Evolutionary conservation across 2,797 vertebrate genomes (phyloP), one percentile per base, ranked within the genome.

Genomic region (Epinephelus malabaricus): DNA sequence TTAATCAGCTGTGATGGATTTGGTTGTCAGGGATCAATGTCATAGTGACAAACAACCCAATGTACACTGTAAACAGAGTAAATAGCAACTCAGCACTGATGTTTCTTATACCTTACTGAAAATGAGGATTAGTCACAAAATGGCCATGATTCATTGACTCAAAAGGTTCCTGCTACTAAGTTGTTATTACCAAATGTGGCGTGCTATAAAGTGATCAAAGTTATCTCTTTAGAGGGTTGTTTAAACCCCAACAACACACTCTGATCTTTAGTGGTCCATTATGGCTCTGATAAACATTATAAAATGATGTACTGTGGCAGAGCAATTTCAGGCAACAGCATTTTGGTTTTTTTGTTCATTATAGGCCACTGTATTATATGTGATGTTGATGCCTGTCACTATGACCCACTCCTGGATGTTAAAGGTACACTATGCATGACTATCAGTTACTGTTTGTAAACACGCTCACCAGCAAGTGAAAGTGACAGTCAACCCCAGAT

Each of bases 1-100:
- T 47, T 11, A 71, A 40, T 78, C 50, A 58, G 23, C 30, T 30
- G n/a, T 34, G 14, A 4, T 50, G 63, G 27, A 71, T 73, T 70
- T 70, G 65, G 30, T 21, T 73, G 56, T 66, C 38, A 54, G 25
- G 10, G 49, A 12, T 11, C 17, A n/a, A 81, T 50, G 21, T 13
- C 64, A 61, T 7, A 25, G 40, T 45, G 11, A 55, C 21, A 56
- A 66, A 69, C 27, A 45, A 34, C 34, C 6, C 7, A 34, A 34
- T 34, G 34, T 34, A 34, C 7, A 8, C 6, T 34, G 7, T 34
- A 34, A 34, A 27, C 25, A 34, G 72, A 25, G 3, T 18, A 71
- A 14, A 67, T 3, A 69, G 40, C 19, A 58, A 51, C 34, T 56
- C 5, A 3, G 19, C 30, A 21, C 5, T 34, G 17, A 23, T 43